Evolutionary conservation across 2,888 invertebrate genomes (phyloP).

Genomic region (Autographa gamma): DNA sequence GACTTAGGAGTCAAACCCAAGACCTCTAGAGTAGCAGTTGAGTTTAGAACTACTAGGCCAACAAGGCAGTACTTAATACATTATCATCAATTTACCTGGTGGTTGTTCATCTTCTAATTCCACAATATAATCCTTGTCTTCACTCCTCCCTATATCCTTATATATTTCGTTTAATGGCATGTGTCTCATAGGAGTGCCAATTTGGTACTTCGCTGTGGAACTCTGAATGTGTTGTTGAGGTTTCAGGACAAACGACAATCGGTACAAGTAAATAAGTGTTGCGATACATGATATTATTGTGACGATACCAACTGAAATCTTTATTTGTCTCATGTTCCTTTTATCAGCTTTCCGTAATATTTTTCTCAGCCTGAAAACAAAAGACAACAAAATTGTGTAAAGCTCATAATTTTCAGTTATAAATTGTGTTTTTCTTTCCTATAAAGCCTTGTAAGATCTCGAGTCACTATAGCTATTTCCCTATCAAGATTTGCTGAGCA

Average conservation of each 20-base stretch:
- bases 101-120: conserved; percentile 21
- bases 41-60: no score
- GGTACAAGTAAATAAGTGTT: conserved; percentile 68
- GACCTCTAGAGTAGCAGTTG: no score
- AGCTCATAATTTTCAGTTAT: no score
- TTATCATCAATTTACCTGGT: conserved; percentile 55
- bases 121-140: conserved; percentile 51
- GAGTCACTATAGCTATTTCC: no score
- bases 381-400: neutral
- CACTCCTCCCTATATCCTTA: conserved; percentile 29
- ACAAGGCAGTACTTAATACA: no score
- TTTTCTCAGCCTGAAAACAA: conserved; percentile 70
- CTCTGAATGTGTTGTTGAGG: conserved; percentile 14
- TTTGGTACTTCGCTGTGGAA: conserved; percentile 26
- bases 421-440: no score
- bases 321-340: conserved; percentile 64
- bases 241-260: conserved; percentile 34
- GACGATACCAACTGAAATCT: conserved; percentile 60
- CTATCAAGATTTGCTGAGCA: no score
- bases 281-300: conserved; percentile 60
- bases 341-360: conserved; percentile 63
- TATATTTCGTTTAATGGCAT: conserved; percentile 66
- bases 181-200: conserved; percentile 66
- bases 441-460: no score
- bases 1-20: no score